Evolutionary conservation across 2,797 vertebrate species (phyloP).

Genomic region (Odontamblyopus lacepedii): DNA sequence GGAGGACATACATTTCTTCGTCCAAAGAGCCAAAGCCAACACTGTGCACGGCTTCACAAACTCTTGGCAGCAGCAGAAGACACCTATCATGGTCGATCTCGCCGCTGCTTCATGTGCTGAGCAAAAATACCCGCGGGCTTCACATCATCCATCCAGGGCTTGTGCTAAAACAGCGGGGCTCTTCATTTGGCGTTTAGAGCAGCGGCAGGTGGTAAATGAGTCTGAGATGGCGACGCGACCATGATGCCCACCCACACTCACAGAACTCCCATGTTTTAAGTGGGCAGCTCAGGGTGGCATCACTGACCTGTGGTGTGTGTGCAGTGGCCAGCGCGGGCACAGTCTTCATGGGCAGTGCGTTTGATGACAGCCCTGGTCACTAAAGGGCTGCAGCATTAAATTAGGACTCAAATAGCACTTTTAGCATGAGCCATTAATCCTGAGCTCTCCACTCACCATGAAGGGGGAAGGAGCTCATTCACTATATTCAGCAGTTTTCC

Average conservation of each 20-base stretch:
- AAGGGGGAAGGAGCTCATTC: background rate
- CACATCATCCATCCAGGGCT: constrained; percentile 34
- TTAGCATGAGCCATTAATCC: constrained; percentile 64
- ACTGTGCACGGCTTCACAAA: background rate
- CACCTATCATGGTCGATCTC: constrained; percentile 29
- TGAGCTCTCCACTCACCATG: constrained; percentile 34
- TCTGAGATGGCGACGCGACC: constrained; percentile 52
- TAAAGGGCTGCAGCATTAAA: constrained; percentile 54
- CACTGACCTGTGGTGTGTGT: constrained; percentile 58
- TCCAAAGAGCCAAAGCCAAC: background rate
- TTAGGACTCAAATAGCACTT: constrained; percentile 58
- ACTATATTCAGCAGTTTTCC: background rate
- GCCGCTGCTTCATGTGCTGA: constrained; percentile 24
- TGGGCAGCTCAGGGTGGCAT: constrained; percentile 40
- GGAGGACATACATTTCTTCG: background rate
- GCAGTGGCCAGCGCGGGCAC: constrained; percentile 36
- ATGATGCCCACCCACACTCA: constrained; percentile 57
- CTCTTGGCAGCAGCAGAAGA: constrained; percentile 18
- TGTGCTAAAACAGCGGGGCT: constrained; percentile 64
- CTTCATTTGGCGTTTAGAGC: constrained; percentile 69
- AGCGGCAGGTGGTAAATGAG: constrained; percentile 68
- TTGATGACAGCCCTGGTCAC: constrained; percentile 22
- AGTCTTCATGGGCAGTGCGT: constrained; percentile 45
- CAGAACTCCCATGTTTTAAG: constrained; percentile 57
- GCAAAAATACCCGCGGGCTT: constrained; percentile 41